Percentiles rank a stretch among this genome's conserved stretches.
Conservation (phyloP, 2,797 vertebrate species). For the Sebastes steindachneri region DNA sequence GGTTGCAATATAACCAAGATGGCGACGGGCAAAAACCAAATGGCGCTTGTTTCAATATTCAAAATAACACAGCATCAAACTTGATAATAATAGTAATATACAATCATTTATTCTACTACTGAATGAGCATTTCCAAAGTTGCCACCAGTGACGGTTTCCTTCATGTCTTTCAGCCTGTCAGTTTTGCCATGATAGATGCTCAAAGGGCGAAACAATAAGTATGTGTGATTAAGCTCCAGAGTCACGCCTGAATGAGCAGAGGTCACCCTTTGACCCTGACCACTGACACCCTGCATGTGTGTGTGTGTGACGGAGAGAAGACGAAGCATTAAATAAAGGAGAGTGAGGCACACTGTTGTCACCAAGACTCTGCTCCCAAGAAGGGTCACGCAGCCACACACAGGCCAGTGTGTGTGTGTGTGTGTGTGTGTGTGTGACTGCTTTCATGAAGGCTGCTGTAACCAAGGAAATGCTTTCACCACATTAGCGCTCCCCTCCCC, state of each 20-base stretch:
- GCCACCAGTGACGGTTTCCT: not conserved
- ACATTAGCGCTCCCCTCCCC: slow-evolving; percentile 59
- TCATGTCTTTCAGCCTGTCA: slow-evolving; percentile 34
- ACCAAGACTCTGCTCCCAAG: slow-evolving; percentile 19
- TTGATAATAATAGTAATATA: not conserved
- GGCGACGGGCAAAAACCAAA: too few relatives aligned
- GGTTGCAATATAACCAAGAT: too few relatives aligned
- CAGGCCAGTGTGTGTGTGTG: not conserved
- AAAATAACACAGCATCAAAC: not conserved
- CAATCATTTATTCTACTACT: not conserved
- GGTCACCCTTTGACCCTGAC: slow-evolving; percentile 58
- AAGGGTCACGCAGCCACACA: slow-evolving; percentile 37
- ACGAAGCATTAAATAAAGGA: slow-evolving; percentile 41
- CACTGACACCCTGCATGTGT: slow-evolving; percentile 19
- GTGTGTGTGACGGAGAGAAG: slow-evolving; percentile 5
- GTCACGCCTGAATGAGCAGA: slow-evolving; percentile 39
- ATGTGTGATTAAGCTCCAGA: slow-evolving; percentile 57
- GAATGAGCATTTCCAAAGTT: not conserved
- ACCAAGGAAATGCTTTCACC: slow-evolving; percentile 62
- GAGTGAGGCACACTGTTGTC: slow-evolving; percentile 21
- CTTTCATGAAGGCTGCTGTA: slow-evolving; percentile 46
- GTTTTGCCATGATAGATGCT: slow-evolving; percentile 40
- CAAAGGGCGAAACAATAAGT: slow-evolving; percentile 41
- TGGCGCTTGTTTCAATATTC: too few relatives aligned
- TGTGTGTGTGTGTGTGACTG: slow-evolving; percentile 17